Evolutionary conservation across 2,797 vertebrate species (phyloP).

Genomic region (Squalus acanthias): DNA sequence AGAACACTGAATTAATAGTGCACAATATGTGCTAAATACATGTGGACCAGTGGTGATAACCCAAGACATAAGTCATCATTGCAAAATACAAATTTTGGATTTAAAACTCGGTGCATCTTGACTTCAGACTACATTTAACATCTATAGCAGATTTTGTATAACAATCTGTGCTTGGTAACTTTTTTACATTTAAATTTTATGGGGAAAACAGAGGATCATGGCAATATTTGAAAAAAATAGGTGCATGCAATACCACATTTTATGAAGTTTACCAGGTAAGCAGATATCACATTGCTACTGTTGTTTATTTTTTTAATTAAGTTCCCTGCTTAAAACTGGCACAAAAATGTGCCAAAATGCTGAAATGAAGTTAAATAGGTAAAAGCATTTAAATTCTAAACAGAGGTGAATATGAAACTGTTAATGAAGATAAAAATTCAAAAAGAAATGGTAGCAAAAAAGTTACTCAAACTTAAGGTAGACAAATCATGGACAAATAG

Average conservation of each 20-base stretch:
- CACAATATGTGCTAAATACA: not conserved
- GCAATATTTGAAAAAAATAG: not conserved
- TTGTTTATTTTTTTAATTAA: too few relatives aligned
- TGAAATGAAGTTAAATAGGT: not conserved
- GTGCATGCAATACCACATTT: not conserved
- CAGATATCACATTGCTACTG: not conserved
- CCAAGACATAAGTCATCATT: not conserved
- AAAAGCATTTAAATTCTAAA: not conserved
- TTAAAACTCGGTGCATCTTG: not conserved
- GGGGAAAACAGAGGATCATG: not conserved
- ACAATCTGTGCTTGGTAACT: not conserved
- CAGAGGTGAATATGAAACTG: not conserved
- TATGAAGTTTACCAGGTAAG: not conserved
- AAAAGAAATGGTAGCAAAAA: not conserved
- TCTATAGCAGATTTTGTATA: not conserved
- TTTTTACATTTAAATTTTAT: not conserved
- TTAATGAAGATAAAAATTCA: not conserved
- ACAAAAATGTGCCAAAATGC: too few relatives aligned
- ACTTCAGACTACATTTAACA: not conserved
- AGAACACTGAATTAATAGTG: not conserved
- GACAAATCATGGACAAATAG: too few relatives aligned
- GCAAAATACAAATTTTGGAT: not conserved
- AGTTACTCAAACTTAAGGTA: too few relatives aligned
- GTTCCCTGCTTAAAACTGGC: too few relatives aligned
- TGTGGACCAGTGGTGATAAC: not conserved